Conservation (phyloP, 2,797 vertebrate species). For the Labeo calbasu region DNA sequence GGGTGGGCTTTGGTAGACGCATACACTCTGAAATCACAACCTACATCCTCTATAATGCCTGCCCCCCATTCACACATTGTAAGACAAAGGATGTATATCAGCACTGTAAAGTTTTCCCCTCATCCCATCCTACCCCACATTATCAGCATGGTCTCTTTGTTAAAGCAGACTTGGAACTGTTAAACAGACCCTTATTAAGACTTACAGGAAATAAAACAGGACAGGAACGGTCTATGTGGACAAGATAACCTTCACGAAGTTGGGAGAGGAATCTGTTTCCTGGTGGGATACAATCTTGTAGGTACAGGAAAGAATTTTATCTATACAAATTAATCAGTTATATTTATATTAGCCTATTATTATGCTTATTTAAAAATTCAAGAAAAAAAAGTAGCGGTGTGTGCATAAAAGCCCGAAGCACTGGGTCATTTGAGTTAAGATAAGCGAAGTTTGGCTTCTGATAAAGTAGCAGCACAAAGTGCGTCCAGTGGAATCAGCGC, state of each 20-base stretch:
- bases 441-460: slow-evolving; percentile 37
- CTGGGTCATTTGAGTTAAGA: background rate
- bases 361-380: background rate
- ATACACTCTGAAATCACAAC: slow-evolving; percentile 66
- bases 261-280: background rate
- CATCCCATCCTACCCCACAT: background rate
- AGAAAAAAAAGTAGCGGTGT: background rate
- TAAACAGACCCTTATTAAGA: background rate
- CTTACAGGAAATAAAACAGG: background rate
- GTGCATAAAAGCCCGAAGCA: background rate
- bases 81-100: background rate
- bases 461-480: slow-evolving; percentile 35
- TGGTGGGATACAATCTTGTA: background rate
- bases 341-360: background rate
- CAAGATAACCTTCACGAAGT: background rate
- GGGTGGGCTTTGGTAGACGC: slow-evolving; percentile 58
- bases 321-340: background rate
- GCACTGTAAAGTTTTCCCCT: background rate
- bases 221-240: background rate
- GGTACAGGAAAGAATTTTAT: background rate
- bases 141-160: background rate
- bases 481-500: slow-evolving; percentile 44
- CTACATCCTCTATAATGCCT: slow-evolving; percentile 48
- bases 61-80: slow-evolving; percentile 27
- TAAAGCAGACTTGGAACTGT: background rate